A percentile compares a stretch with the other conserved stretches of the same genome.
These are phyloP conservation scores for Etheostoma cragini DNA, from an alignment of 2,113 vertebrate genomes.

Conservation along the genomic window DNA sequence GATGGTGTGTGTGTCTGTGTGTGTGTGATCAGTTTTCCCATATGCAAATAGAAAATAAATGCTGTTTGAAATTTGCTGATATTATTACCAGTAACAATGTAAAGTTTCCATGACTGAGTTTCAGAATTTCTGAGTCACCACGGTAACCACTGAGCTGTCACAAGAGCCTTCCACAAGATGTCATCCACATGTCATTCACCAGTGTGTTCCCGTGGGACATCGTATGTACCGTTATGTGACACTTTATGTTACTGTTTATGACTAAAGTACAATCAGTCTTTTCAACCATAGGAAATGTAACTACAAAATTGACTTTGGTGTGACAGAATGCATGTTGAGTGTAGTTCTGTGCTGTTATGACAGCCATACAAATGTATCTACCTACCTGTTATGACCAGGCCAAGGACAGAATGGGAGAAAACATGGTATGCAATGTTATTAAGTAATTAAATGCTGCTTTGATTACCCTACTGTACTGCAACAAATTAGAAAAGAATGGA, in stretches of 20 bases:
- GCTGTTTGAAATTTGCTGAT: neutral
- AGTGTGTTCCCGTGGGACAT: constrained; percentile 11
- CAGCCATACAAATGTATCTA: neutral
- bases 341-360: neutral
- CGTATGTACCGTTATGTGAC: neutral
- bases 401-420: too few species aligned
- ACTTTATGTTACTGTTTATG: neutral
- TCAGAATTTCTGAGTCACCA: neutral
- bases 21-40: neutral
- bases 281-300: neutral
- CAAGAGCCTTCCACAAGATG: constrained; percentile 32
- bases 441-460: neutral
- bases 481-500: constrained; percentile 23
- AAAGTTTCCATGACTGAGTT: neutral
- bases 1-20: too few species aligned
- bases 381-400: too few species aligned
- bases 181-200: constrained; percentile 8
- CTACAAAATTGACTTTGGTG: neutral
- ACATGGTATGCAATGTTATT: neutral
- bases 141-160: constrained; percentile 33
- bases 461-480: neutral
- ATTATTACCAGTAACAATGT: neutral
- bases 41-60: neutral
- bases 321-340: too few species aligned
- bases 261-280: neutral